A percentile compares a stretch with the other conserved stretches of the same genome.
phyloP scores from a whole-genome alignment of 2,113 vertebrate genomes.

The Centropus bengalensis region DNA sequence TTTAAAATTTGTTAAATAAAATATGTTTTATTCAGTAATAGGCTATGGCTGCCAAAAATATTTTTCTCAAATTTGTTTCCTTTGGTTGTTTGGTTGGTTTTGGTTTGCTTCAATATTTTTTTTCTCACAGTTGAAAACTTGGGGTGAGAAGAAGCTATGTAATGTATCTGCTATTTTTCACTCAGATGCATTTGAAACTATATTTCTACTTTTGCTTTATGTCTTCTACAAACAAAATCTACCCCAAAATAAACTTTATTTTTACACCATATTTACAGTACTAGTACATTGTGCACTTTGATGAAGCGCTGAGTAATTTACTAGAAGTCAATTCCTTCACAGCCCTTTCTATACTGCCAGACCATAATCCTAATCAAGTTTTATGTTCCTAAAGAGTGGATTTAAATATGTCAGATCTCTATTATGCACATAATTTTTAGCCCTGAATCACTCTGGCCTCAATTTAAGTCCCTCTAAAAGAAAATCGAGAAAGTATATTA shows the following conservation, averaged over 20 bases:
- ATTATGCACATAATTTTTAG: slow-evolving; percentile 33
- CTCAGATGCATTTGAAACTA: not conserved
- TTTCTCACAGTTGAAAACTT: not conserved
- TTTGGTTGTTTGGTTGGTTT: not conserved
- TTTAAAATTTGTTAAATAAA: not conserved
- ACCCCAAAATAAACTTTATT: not conserved
- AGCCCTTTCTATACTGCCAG: not conserved
- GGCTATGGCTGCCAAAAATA: not conserved
- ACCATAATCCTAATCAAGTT: not conserved
- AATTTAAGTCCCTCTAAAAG: not conserved
- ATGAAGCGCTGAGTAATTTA: not conserved
- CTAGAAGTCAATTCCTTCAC: not conserved
- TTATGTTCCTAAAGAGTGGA: not conserved
- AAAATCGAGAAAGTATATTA: slow-evolving; percentile 33
- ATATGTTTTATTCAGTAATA: not conserved
- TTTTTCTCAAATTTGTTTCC: not conserved
- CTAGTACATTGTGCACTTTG: not conserved
- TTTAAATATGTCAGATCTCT: slow-evolving; percentile 27
- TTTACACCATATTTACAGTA: not conserved
- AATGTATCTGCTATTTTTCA: not conserved
- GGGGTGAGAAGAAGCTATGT: not conserved
- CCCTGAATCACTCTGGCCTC: not conserved
- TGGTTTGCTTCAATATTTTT: not conserved
- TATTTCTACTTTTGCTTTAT: not conserved
- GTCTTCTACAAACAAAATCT: not conserved